phyloP scores from a whole-genome alignment of 2,797 vertebrate species.

The Myotis findleyi region DNA sequence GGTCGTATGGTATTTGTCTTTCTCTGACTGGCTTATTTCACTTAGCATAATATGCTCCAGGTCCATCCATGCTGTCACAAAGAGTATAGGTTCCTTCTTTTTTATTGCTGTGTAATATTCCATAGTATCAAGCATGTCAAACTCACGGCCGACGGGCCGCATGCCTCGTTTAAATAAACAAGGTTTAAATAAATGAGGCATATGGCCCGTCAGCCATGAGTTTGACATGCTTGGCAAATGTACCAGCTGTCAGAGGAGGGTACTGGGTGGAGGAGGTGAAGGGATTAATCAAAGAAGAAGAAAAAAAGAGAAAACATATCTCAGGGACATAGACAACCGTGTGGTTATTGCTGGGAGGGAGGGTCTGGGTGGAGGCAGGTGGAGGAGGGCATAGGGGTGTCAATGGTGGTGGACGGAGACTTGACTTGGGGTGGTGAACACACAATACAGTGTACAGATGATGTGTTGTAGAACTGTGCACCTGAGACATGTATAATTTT shows the following conservation, averaged over 20 bases:
- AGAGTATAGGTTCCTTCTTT: too few species aligned
- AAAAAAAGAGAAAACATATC: not conserved
- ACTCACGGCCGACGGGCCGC: fast-evolving
- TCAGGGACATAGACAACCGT: not conserved
- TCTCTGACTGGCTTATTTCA: too few species aligned
- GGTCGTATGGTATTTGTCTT: too few species aligned
- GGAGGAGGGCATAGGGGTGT: not conserved
- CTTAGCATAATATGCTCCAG: too few species aligned
- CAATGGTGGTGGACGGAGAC: not conserved
- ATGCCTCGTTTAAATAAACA: too few species aligned
- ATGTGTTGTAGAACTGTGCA: not conserved
- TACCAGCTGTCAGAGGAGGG: not conserved
- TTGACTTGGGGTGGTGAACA: not conserved
- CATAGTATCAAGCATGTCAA: too few species aligned
- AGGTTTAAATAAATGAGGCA: too few species aligned
- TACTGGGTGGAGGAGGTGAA: not conserved
- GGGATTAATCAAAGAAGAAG: not conserved
- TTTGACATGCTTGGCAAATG: too few species aligned
- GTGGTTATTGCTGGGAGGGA: not conserved
- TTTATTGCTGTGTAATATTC: too few species aligned
- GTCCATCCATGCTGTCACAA: too few species aligned
- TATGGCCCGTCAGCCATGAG: too few species aligned
- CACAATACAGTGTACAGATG: not conserved
- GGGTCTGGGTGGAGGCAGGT: not conserved
- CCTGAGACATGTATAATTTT: not conserved